Evolutionary conservation across 2,888 invertebrate genomes (phyloP), one percentile per base, ranked within the genome.

Genomic region (Bhutanitis thaidina): DNA sequence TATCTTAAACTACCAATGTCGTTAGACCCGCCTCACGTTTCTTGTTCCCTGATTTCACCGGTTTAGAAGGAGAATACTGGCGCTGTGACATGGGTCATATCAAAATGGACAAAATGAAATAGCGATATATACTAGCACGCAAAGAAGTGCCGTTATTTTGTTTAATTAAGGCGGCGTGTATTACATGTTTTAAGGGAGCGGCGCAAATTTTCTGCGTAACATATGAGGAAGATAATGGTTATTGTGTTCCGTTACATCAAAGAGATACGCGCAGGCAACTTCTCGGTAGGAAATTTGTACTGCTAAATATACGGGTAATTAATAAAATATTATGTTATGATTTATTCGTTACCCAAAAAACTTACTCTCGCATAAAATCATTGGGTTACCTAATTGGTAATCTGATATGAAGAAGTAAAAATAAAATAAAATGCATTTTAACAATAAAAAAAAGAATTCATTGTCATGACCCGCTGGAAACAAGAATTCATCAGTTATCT

Each of bases 141-240:
- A 60, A 52, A 53, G 59, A 63, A 58, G 65, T 65, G 57, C 77
- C 71, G 75, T 76, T 77, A 70, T 66, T 65, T 67, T 65, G 68
- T 74, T 76, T 79, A 79, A 80, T 78, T 77, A 78, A 78, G 67
- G 64, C 68, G 72, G 74, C 79, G 76, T 74, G 76, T 78, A 66
- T 71, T 65, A 61, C 55, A 62, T 62, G 61, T 49, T 59, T 52
- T 49, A 41, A 65, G 59, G 46, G 46, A 46, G 46, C 46, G 20
- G 29, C 30, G 15, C 30, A 32, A 52, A 46, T 46, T 62, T 65
- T 64, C 51, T 56, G 54, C 54, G 59, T 62, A 51, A 58, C 56
- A 56, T 43, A 29, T 39, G 37, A 47, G 37, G 45, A 46, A 46
- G 46, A 52, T 52, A 51, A 46, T 46, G 16, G 29, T 25, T 37